Evolutionary conservation across 2,888 invertebrate species (phyloP), one percentile per base, ranked within the genome.

Genomic region (Nasonovia ribisnigri): DNA sequence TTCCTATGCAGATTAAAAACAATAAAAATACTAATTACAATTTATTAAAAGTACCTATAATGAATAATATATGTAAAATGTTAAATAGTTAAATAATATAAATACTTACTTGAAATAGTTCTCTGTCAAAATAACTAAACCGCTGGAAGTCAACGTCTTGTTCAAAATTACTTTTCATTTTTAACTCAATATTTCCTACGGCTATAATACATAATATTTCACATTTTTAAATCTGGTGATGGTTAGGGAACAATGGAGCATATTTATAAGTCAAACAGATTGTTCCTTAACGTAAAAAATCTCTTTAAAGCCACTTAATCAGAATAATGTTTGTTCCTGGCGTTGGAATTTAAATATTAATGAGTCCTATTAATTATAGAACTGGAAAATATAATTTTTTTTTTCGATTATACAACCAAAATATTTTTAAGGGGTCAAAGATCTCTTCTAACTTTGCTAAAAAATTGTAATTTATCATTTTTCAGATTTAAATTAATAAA

Each of bases 81-180:
- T n/a, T 43, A 57, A 57, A 46, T 29, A 54, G 2, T 36, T 29
- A 54, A 84, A 43, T 54, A 51, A 46, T n/a, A 24, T 10, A 57
- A 57, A 60, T 24, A 60, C 60, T 86, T 91, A 89, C 84, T 95
- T 95, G 94, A 91, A 96, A 95, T 87, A 96, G 94, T 94, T 96
- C 96, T 90, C 95, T 94, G 94, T 96, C 96, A 94, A 96, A 96
- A 94, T 95, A 95, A 94, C 95, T 95, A 94, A 95, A 96, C 89
- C 95, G 60, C n/a, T 84, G 84, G 8, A 46, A 60, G 11, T 90
- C 42, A 29, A 36, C 26, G 42, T 93, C 84, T 90, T 57, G 84
- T 10, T 48, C 89, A 16, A 42, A 46, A 90, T 77, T 89, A 1
- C 60, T 90, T 93, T 60, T 89, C 5, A 93, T 90, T 93, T 60